Evolutionary conservation across 2,888 invertebrate genomes (phyloP).

Genomic region (Drosophila anceps): DNA sequence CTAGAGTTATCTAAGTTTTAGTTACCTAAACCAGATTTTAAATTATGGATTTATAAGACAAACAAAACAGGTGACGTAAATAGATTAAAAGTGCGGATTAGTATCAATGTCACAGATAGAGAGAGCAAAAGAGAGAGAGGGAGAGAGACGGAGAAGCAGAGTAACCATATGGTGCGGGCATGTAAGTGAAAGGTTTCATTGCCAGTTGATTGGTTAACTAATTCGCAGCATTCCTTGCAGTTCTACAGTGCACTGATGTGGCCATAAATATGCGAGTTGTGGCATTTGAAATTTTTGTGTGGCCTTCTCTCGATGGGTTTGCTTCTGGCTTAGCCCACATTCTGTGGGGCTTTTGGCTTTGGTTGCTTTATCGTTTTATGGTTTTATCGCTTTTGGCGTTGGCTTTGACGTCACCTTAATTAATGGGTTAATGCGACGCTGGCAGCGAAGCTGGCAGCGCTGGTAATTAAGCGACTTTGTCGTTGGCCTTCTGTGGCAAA

Average conservation of each 20-base stretch:
- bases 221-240: constrained; percentile 52
- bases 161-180: not conserved
- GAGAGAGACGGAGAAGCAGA: not conserved
- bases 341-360: constrained; percentile 33
- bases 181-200: constrained; percentile 17
- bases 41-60: not conserved
- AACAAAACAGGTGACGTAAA: constrained; percentile 1
- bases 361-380: constrained; percentile 60
- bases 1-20: not conserved
- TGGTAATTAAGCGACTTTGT: constrained; percentile 81
- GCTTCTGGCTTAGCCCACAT: constrained; percentile 26
- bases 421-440: constrained; percentile 78
- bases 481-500: constrained; percentile 76
- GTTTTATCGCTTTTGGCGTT: constrained; percentile 75
- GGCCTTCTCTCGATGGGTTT: constrained; percentile 34
- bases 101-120: not conserved
- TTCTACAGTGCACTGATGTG: constrained; percentile 41
- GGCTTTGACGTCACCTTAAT: constrained; percentile 80
- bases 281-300: constrained; percentile 63
- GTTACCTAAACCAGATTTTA: too few species aligned
- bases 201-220: constrained; percentile 42
- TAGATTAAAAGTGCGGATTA: constrained; percentile 4
- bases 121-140: not conserved
- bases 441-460: constrained; percentile 56
- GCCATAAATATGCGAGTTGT: constrained; percentile 72